Conservation (phyloP, 2,888 invertebrate genomes). For the Bombylius major region DNA sequence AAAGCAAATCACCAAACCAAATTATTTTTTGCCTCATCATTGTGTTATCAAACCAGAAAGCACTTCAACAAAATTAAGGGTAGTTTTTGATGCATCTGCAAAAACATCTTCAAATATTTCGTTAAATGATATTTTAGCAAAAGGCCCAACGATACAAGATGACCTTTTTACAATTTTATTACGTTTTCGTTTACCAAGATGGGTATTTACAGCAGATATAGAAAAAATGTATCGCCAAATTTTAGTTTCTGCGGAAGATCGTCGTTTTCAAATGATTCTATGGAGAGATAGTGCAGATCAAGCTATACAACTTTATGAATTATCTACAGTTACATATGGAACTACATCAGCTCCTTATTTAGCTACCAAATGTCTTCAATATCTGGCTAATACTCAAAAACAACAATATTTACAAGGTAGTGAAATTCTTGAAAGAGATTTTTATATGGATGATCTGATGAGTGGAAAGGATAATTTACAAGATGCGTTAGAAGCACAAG, state of each 20-base stretch:
- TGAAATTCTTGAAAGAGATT: not conserved
- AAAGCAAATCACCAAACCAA: not conserved
- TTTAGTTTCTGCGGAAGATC: not conserved
- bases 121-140: constrained; percentile 8
- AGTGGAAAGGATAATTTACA: too few relatives aligned
- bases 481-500: constrained; percentile 6
- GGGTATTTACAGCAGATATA: constrained; percentile 9
- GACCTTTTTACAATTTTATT: constrained; percentile 11
- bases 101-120: constrained; percentile 11
- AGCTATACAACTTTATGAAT: too few relatives aligned
- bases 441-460: too few relatives aligned
- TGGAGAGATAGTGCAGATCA: constrained; percentile 2
- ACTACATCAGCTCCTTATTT: too few relatives aligned
- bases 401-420: constrained; percentile 6
- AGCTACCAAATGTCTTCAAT: not conserved
- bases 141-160: constrained; percentile 9
- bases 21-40: constrained; percentile 1
- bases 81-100: constrained; percentile 6
- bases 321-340: too few relatives aligned
- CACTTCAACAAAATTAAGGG: constrained; percentile 4
- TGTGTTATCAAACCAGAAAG: not conserved
- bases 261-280: constrained; percentile 2
- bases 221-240: constrained; percentile 10
- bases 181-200: constrained; percentile 1
- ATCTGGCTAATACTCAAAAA: constrained; percentile 11